Percentiles rank a stretch among this genome's conserved stretches.
Evolutionary conservation across 2,113 vertebrate genomes (phyloP).

Genomic region (Maccullochella peelii): DNA sequence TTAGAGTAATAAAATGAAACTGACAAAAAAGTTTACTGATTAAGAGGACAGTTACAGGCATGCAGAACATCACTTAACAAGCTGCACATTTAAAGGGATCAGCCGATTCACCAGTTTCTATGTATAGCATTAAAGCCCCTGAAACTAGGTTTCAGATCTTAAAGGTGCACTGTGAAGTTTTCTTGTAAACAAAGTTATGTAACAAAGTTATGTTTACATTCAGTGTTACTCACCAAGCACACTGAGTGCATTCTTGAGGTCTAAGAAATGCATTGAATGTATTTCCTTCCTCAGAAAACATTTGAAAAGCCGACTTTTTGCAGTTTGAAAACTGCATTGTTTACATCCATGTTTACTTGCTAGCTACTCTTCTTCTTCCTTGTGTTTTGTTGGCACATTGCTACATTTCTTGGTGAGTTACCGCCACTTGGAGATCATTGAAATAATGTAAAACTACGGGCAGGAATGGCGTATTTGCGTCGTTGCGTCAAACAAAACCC

Average conservation of each 20-base stretch:
- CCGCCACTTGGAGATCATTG: background rate
- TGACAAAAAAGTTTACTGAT: background rate
- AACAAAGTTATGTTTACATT: slow-evolving; percentile 1
- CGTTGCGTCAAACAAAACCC: background rate
- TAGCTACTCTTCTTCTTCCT: background rate
- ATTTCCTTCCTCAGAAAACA: background rate
- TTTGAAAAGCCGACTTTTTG: background rate
- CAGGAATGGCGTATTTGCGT: background rate
- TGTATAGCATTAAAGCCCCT: background rate
- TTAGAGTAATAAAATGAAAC: background rate
- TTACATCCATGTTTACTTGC: background rate
- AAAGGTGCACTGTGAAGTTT: slow-evolving; percentile 1
- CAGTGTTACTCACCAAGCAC: background rate
- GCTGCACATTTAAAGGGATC: background rate
- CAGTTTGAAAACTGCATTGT: background rate
- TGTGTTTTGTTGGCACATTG: background rate
- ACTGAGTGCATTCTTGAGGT: background rate
- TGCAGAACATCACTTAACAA: background rate
- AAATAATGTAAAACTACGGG: background rate
- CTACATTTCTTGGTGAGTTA: background rate
- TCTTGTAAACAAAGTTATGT: background rate
- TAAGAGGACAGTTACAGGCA: background rate
- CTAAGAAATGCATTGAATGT: background rate
- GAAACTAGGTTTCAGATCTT: slow-evolving; percentile 4
- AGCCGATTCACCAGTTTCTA: background rate